Evolutionary conservation across 2,888 invertebrate species (phyloP).

Genomic region (Pharmacophagus antenor): DNA sequence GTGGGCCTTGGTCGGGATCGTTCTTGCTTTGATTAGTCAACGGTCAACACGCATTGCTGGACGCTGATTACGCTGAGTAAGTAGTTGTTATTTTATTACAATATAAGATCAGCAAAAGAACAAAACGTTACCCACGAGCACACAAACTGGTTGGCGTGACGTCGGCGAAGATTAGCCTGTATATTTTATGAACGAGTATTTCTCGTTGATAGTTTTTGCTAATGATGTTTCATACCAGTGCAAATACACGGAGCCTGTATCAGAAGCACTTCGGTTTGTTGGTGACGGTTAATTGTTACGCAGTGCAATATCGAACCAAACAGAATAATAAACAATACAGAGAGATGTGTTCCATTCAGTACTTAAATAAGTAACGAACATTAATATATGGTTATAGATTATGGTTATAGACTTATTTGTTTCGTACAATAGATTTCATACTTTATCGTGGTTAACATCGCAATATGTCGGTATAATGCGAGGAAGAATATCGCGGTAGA

Average conservation of each 20-base stretch:
- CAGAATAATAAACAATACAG: too few species aligned
- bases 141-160: constrained; percentile 23
- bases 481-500: too few species aligned
- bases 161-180: constrained; percentile 14
- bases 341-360: too few species aligned
- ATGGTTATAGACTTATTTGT: too few species aligned
- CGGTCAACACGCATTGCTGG: constrained; percentile 12
- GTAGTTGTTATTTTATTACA: constrained; percentile 27
- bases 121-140: constrained; percentile 5
- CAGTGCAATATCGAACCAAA: too few species aligned
- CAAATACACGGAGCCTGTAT: not conserved
- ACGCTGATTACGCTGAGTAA: constrained; percentile 20
- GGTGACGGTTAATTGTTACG: not conserved
- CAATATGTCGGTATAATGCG: too few species aligned
- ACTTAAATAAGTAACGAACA: too few species aligned
- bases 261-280: not conserved
- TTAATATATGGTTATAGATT: too few species aligned
- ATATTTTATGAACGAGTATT: constrained; percentile 3
- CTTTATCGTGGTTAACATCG: too few species aligned
- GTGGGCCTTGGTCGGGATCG: constrained; percentile 12
- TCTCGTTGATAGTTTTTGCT: constrained; percentile 4
- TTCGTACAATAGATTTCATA: too few species aligned
- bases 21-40: constrained; percentile 27
- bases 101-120: constrained; percentile 18
- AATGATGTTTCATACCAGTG: not conserved